A percentile compares a stretch with the other conserved stretches of the same genome.
These are phyloP conservation scores for Otolemur crassicaudatus DNA, from an alignment of 2,797 vertebrate species.

Conservation along the genomic window DNA sequence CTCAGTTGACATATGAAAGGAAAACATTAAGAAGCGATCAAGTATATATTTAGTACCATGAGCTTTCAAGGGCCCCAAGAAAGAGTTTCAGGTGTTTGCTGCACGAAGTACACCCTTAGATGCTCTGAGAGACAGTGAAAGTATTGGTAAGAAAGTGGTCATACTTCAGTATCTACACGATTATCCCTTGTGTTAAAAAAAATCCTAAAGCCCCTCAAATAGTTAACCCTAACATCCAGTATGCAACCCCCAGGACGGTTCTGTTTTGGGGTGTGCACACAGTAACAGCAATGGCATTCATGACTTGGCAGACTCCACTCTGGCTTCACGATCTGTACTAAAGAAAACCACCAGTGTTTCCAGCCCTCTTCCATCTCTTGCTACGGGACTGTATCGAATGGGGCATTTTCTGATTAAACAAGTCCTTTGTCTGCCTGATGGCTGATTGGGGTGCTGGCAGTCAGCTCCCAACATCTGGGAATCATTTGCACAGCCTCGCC, in stretches of 20 bases:
- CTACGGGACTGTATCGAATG: not conserved
- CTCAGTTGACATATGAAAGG: not conserved
- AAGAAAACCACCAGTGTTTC: conserved; percentile 21
- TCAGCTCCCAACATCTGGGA: conserved; percentile 78
- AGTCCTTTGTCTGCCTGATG: conserved; percentile 37
- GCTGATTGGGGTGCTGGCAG: conserved; percentile 60
- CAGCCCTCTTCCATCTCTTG: not conserved
- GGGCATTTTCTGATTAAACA: conserved; percentile 44
- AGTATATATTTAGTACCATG: not conserved
- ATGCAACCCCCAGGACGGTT: not conserved
- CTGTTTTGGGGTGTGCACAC: conserved; percentile 22
- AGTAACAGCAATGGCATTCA: conserved; percentile 22
- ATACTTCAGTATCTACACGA: not conserved
- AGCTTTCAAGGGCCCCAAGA: not conserved
- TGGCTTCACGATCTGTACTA: accelerated
- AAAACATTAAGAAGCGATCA: conserved; percentile 6
- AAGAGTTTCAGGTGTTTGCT: conserved; percentile 20
- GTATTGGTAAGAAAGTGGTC: not conserved
- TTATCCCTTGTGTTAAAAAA: not conserved
- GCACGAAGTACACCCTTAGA: not conserved
- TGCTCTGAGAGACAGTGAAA: not conserved
- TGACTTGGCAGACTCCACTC: not conserved
- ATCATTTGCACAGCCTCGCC: conserved; percentile 75
- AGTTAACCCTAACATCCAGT: not conserved
- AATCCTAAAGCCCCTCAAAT: not conserved